Evolutionary conservation across 1,140 invertebrate species (phyloP).

Genomic region (Procambarus clarkii): DNA sequence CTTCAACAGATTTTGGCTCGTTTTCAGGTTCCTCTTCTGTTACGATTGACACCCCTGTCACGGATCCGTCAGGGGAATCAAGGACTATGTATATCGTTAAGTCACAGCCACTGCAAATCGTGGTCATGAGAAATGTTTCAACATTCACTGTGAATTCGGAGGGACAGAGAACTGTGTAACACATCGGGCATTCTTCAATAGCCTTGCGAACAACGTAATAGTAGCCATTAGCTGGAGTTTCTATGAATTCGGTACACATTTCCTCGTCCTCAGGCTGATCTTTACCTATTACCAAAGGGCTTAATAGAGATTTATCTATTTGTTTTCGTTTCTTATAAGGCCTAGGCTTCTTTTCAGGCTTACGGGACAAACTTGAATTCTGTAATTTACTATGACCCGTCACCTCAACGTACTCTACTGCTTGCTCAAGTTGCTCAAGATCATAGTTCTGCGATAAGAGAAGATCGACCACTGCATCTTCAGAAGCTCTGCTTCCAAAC

Average conservation of each 20-base stretch:
- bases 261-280: not conserved
- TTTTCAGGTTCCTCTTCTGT: not conserved
- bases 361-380: too few species aligned
- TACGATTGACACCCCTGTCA: not conserved
- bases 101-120: conserved; percentile 1
- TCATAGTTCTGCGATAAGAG: not conserved
- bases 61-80: not conserved
- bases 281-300: not conserved
- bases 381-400: not conserved
- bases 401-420: not conserved
- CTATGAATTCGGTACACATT: not conserved
- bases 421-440: not conserved
- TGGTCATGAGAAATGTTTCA: not conserved
- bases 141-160: not conserved
- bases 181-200: conserved; percentile 17
- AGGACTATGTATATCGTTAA: conserved; percentile 8
- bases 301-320: not conserved
- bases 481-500: not conserved
- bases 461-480: not conserved
- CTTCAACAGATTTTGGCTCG: not conserved
- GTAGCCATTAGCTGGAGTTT: not conserved
- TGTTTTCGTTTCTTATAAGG: not conserved
- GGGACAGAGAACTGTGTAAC: not conserved
- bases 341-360: not conserved
- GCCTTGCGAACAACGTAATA: not conserved